These are phyloP conservation scores for Alosa alosa DNA, from an alignment of 2,113 vertebrate species.

Conservation along the genomic window DNA sequence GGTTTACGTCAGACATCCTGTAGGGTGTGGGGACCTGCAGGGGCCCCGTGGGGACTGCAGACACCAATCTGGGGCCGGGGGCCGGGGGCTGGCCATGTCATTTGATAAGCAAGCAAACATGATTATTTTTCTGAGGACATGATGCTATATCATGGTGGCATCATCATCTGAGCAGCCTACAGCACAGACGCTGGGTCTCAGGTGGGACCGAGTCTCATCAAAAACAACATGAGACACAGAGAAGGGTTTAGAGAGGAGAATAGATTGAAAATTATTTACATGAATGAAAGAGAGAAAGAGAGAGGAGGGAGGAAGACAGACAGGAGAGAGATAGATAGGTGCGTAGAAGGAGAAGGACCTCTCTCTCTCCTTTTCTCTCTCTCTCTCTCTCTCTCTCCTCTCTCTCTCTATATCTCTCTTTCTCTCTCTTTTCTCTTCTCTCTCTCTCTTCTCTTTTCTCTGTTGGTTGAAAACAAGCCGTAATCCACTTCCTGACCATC, in stretches of 20 bases:
- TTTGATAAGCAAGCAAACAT: slow-evolving; percentile 57
- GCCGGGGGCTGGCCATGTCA: slow-evolving; percentile 42
- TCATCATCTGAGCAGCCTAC: slow-evolving; percentile 39
- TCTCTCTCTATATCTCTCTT: neutral
- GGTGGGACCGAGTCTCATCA: slow-evolving; percentile 26
- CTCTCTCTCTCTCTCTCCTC: neutral
- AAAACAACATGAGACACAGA: slow-evolving; percentile 49
- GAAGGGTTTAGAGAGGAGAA: neutral
- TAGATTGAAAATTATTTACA: neutral
- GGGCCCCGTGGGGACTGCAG: slow-evolving; percentile 41
- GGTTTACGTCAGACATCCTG: slow-evolving; percentile 65
- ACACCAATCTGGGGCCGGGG: neutral
- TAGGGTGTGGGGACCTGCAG: slow-evolving; percentile 16
- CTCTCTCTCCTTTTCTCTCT: neutral
- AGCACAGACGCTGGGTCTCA: neutral
- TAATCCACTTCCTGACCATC: neutral
- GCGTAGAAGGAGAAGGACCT: neutral
- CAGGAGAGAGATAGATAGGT: neutral
- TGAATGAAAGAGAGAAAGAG: neutral
- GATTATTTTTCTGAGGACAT: slow-evolving; percentile 63
- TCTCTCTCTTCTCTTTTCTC: neutral
- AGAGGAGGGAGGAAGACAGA: neutral
- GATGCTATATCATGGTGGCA: slow-evolving; percentile 51
- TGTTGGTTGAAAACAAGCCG: neutral
- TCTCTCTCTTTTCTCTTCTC: neutral